Evolutionary conservation across 2,888 invertebrate species (phyloP).

Genomic region (Macrosiphum euphorbiae): DNA sequence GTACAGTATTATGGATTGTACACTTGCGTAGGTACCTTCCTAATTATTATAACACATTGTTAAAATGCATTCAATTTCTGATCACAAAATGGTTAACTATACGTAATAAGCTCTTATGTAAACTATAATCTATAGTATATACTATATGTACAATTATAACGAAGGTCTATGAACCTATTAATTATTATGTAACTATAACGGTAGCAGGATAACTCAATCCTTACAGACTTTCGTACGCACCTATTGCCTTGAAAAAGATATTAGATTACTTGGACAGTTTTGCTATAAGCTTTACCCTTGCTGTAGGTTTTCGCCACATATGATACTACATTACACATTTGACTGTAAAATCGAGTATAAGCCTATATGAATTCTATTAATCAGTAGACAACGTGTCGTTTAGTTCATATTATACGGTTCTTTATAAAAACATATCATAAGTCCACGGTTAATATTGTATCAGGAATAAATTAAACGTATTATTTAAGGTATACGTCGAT

Average conservation of each 20-base stretch:
- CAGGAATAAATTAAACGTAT: not conserved
- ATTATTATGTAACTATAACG: slow-evolving; percentile 46
- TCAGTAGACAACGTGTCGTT: not conserved
- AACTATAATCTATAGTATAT: not conserved
- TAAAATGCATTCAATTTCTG: not conserved
- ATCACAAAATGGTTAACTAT: not conserved
- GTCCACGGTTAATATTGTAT: not conserved
- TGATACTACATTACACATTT: not conserved
- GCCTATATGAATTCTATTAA: not conserved
- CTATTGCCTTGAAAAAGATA: slow-evolving; percentile 27
- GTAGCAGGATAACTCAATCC: slow-evolving; percentile 43
- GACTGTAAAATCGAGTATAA: not conserved
- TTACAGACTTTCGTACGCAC: slow-evolving; percentile 11
- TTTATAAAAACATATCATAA: not conserved
- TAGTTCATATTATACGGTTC: not conserved
- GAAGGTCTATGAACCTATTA: not conserved
- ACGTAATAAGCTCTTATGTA: slow-evolving; percentile 37
- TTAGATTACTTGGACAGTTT: slow-evolving; percentile 47
- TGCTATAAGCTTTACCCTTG: slow-evolving; percentile 39
- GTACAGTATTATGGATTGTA: not conserved
- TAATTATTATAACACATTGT: not conserved
- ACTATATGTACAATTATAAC: not conserved
- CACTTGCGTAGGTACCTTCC: not conserved
- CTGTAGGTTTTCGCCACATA: slow-evolving; percentile 27
- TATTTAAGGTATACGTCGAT: not conserved